Evolutionary conservation across 1,140 invertebrate genomes (phyloP).

Genomic region (Neodiprion fabricii): DNA sequence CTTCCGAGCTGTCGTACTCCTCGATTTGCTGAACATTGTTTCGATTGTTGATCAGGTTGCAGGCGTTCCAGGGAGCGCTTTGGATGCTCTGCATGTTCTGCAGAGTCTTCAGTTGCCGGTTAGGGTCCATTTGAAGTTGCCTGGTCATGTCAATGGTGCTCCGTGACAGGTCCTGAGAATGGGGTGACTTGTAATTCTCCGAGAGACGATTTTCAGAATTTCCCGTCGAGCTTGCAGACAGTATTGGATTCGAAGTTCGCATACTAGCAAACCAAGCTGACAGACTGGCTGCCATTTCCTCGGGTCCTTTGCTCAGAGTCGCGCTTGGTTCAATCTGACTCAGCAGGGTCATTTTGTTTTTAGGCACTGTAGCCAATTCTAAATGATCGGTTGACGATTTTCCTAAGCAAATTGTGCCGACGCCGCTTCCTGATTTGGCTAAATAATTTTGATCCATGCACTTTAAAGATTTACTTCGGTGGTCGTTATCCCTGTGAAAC

Average conservation of each 20-base stretch:
- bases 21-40: slow-evolving; percentile 33
- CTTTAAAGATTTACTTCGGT: slow-evolving; percentile 19
- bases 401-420: slow-evolving; percentile 31
- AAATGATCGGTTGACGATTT: slow-evolving; percentile 32
- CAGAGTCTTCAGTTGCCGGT: slow-evolving; percentile 47
- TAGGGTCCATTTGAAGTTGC: slow-evolving; percentile 46
- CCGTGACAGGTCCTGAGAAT: slow-evolving; percentile 31
- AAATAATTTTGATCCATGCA: slow-evolving; percentile 8
- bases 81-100: slow-evolving; percentile 54
- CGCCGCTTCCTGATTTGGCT: background rate
- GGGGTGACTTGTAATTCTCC: background rate
- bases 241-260: slow-evolving; percentile 31
- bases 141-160: slow-evolving; percentile 35
- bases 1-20: slow-evolving; percentile 50
- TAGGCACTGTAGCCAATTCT: slow-evolving; percentile 34
- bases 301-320: slow-evolving; percentile 28
- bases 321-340: slow-evolving; percentile 49
- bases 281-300: slow-evolving; percentile 49
- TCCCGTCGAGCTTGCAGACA: slow-evolving; percentile 14
- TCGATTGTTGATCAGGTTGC: slow-evolving; percentile 37
- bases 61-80: slow-evolving; percentile 49
- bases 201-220: slow-evolving; percentile 9
- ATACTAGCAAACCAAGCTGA: slow-evolving; percentile 56
- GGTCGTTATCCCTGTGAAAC: slow-evolving; percentile 26
- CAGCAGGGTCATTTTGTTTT: slow-evolving; percentile 46